Base-by-base conservation (phyloP, 1,140 invertebrate genomes). In the Leptonema lineaticorne region DNA sequence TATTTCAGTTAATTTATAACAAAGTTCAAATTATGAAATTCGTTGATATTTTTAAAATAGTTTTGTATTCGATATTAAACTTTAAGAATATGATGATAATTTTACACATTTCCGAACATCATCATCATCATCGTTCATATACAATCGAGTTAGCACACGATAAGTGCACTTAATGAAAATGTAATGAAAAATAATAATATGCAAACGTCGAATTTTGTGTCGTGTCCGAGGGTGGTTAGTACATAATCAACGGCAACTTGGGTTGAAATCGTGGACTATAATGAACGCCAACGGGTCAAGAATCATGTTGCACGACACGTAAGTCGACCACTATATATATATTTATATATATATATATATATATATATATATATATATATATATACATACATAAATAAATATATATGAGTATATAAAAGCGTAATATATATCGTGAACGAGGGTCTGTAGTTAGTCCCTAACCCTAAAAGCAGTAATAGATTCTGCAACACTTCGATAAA, bases 401-500 rank as follows among this genome's bases (percentile, higher is more conserved):
- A 33, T 33, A 33, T 33, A 37, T 20, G 28, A 60, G 16, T 41
- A 20, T 9, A n/a, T 27, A 28, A 48, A 28, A 16, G 41, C 27
- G 60, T 27, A n/a, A 8, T 33, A 45, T 45, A 24, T 45, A 26
- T 24, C 22, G 50, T 26, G 50, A 11, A 20, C 41, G n/a, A n/a
- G n/a, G n/a, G 14, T 20, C 22, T 48, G 14, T 9, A n/a, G n/a
- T 24, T 14, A 24, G 18, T 16, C 18, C 50, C 24, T n/a, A 28
- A 56, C 57, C 41, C 66, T 26, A 37, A 29, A 2, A 2, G 16
- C 53, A 28, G 63, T 69, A 69, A 69, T 69, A 69, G 68, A 69
- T 66, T 69, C 63, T 65, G 63, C 63, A 50, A 69, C 68, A 69
- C 68, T 66, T 62, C 63, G 59, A 69, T 69, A 62, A 65, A 69